Evolutionary conservation across 2,888 invertebrate genomes (phyloP).

Genomic region (Epistrophella euchroma): DNA sequence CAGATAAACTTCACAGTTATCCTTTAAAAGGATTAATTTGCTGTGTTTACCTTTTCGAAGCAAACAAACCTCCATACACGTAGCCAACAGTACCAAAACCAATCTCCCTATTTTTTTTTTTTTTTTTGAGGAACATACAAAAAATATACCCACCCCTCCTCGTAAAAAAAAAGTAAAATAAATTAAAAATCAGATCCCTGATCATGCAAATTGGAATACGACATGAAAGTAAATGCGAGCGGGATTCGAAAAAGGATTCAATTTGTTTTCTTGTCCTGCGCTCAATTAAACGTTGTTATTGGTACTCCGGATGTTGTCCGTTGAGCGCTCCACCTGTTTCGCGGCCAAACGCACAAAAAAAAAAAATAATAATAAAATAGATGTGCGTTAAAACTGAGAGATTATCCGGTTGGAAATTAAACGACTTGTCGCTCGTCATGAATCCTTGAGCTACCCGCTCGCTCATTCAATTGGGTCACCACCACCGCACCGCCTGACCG

Average conservation of each 20-base stretch:
- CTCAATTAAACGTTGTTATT: conserved; percentile 73
- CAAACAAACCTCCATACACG: neutral
- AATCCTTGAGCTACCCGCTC: conserved; percentile 16
- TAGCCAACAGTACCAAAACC: neutral
- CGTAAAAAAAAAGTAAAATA: conserved; percentile 6
- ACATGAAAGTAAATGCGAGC: conserved; percentile 71
- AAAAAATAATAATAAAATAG: conserved; percentile 36
- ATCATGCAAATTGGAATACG: conserved; percentile 72
- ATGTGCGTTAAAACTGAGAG: conserved; percentile 66
- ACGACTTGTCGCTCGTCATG: conserved; percentile 64
- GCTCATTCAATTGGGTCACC: conserved; percentile 25
- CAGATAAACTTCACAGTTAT: conserved; percentile 68
- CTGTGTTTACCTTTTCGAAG: conserved; percentile 57
- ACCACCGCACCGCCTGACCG: neutral
- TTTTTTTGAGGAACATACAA: neutral
- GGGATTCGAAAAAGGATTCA: conserved; percentile 65
- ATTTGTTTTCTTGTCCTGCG: conserved; percentile 72
- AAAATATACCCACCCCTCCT: conserved; percentile 1
- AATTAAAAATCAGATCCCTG: conserved; percentile 69
- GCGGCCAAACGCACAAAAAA: conserved; percentile 36
- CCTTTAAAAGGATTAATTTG: conserved; percentile 74
- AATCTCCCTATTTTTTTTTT: neutral
- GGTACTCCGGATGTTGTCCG: conserved; percentile 24
- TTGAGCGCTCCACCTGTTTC: conserved; percentile 42
- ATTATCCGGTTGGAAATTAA: conserved; percentile 73